phyloP scores from a whole-genome alignment of 2,888 invertebrate species.

The Sinelater perroti region DNA sequence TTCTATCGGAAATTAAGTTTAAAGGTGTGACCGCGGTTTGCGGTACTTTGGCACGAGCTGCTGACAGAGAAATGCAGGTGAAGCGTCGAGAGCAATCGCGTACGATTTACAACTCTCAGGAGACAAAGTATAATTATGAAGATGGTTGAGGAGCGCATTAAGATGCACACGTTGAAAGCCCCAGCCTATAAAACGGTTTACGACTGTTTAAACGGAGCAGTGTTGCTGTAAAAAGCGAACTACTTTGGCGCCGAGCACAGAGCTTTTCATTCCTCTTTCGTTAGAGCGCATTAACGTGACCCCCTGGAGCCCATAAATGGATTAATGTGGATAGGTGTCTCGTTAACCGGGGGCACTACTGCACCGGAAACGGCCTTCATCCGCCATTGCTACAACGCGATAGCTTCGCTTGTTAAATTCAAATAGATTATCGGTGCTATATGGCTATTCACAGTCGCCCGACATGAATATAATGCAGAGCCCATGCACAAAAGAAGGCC shows the following conservation, averaged over 20 bases:
- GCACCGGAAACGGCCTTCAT: slow-evolving; percentile 9
- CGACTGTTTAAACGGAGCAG: slow-evolving; percentile 56
- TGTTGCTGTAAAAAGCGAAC: slow-evolving; percentile 38
- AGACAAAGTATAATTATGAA: slow-evolving; percentile 58
- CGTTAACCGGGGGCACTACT: slow-evolving; percentile 15
- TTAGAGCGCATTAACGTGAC: slow-evolving; percentile 28
- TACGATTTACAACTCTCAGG: slow-evolving; percentile 53
- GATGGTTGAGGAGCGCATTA: slow-evolving; percentile 56
- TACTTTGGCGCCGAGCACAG: slow-evolving; percentile 28
- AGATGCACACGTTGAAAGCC: slow-evolving; percentile 58
- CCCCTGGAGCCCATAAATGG: slow-evolving; percentile 25
- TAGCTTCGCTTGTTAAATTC: slow-evolving; percentile 17
- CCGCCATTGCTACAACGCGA: slow-evolving; percentile 9
- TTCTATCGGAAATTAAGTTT: background rate
- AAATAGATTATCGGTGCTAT: slow-evolving; percentile 13
- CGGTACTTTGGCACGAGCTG: no score
- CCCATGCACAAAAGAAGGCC: background rate
- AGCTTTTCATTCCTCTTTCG: slow-evolving; percentile 34
- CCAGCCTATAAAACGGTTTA: slow-evolving; percentile 59
- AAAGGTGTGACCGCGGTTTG: no score
- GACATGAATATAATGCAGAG: slow-evolving; percentile 20
- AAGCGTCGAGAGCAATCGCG: slow-evolving; percentile 47
- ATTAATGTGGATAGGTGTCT: slow-evolving; percentile 26
- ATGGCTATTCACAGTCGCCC: slow-evolving; percentile 20
- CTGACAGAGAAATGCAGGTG: slow-evolving; percentile 18